Percentiles rank a stretch among this genome's conserved stretches.
phyloP scores from a whole-genome alignment of 2,888 invertebrate genomes.

The Drosophila koepferae region DNA sequence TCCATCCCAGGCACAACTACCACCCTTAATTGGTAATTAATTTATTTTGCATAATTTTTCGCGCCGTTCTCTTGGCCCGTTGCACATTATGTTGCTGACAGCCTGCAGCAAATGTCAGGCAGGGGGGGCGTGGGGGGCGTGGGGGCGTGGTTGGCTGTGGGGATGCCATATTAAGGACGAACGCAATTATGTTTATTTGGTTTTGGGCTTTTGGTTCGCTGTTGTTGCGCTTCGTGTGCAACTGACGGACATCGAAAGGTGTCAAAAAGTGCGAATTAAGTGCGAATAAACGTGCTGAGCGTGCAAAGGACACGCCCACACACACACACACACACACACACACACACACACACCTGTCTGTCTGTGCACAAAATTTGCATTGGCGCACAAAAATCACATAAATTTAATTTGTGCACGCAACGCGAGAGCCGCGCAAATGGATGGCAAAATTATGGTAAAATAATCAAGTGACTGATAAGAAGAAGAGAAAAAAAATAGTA shows the following conservation, averaged over 20 bases:
- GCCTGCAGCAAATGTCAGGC: slow-evolving; percentile 17
- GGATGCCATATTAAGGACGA: slow-evolving; percentile 15
- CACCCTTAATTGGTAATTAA: slow-evolving; percentile 84
- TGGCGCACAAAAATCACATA: slow-evolving; percentile 68
- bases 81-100: slow-evolving; percentile 74
- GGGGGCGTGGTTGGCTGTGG: neutral
- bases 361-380: slow-evolving; percentile 64
- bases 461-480: slow-evolving; percentile 40
- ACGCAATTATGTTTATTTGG: slow-evolving; percentile 64
- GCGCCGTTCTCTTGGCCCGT: slow-evolving; percentile 48
- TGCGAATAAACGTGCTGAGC: slow-evolving; percentile 80
- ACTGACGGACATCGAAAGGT: slow-evolving; percentile 65
- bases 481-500: neutral
- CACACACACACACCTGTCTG: slow-evolving; percentile 43
- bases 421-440: slow-evolving; percentile 38
- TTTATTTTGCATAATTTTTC: slow-evolving; percentile 84
- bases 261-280: slow-evolving; percentile 80
- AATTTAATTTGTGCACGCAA: slow-evolving; percentile 69
- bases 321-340: slow-evolving; percentile 32
- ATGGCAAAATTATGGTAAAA: slow-evolving; percentile 54
- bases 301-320: slow-evolving; percentile 60
- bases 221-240: slow-evolving; percentile 40
- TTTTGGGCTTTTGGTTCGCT: slow-evolving; percentile 47
- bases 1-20: too few species aligned
- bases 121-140: neutral